A percentile compares a stretch with the other conserved stretches of the same genome.
These are phyloP conservation scores for Leucoma salicis DNA, from an alignment of 2,888 invertebrate genomes.

Conservation along the genomic window DNA sequence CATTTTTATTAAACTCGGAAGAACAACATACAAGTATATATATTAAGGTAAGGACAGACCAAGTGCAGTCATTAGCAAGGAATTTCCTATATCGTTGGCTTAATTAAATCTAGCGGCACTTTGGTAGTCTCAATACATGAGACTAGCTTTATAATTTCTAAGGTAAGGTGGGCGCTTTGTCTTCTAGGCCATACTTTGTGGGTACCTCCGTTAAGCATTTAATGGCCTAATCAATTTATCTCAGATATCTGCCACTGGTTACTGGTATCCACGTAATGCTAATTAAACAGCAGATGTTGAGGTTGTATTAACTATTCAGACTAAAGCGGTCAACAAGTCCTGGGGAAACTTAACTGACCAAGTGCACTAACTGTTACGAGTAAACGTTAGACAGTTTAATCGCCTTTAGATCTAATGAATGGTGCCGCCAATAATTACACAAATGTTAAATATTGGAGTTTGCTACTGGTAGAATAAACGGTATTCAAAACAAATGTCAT, in stretches of 20 bases:
- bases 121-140: slow-evolving; percentile 12
- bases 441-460: slow-evolving; percentile 39
- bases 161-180: slow-evolving; percentile 17
- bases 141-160: slow-evolving; percentile 18
- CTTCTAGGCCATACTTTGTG: slow-evolving; percentile 6
- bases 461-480: slow-evolving; percentile 25
- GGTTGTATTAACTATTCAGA: slow-evolving; percentile 72
- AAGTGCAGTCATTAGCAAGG: slow-evolving; percentile 11
- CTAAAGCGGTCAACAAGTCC: slow-evolving; percentile 57
- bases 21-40: no score
- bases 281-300: slow-evolving; percentile 61
- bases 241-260: slow-evolving; percentile 37
- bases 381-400: slow-evolving; percentile 42
- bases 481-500: slow-evolving; percentile 34
- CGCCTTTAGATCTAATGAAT: slow-evolving; percentile 60
- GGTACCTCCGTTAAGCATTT: slow-evolving; percentile 25
- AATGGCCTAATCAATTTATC: slow-evolving; percentile 61
- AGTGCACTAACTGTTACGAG: slow-evolving; percentile 38
- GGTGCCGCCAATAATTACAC: slow-evolving; percentile 39
- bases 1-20: neutral
- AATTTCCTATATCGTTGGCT: slow-evolving; percentile 10
- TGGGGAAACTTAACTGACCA: slow-evolving; percentile 26
- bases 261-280: slow-evolving; percentile 46
- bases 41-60: neutral
- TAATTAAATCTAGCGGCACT: slow-evolving; percentile 19